Base-by-base conservation (phyloP, 2,113 vertebrate genomes). In the Oxyruncus cristatus region DNA sequence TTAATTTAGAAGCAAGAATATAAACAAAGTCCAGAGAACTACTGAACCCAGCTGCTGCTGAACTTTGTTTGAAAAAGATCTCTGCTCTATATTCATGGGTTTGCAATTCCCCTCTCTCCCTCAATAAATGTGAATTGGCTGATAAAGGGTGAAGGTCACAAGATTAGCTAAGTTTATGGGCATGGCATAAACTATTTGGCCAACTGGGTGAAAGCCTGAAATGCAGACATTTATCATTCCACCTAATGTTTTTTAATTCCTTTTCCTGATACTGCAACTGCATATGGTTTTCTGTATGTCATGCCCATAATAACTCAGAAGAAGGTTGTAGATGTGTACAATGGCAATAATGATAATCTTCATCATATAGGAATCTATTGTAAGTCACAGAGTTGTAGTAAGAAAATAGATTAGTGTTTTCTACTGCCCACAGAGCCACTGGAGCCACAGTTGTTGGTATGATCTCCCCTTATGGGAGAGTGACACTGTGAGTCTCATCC, bases 401-500 rank as follows among this genome's bases (percentile, higher is more conserved):
- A 82, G 9, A 68, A 90, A 79, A 65, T 5, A 75, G 10, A 14
- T 8, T n/a, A 11, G 8, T 74, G 21, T 55, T 88, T 88, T 53
- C 28, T 72, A 27, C 56, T 67, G 15, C 39, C 20, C 9, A 28
- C 33, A 33, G 16, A 75, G 12, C 13, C 12, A 39, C 44, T 50
- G n/a, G 20, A 68, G 26, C 39, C 24, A 82, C 44, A 27, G 5
- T n/a, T 70, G 13, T 42, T 79, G 41, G 13, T 66, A 14, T 53
- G 73, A 19, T 39, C 3, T 81, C 17, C 11, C 17, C 28, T 55
- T 50, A 33, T 2, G 2, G 12, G 18, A n/a, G 2, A 56, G 4
- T 28, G 12, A 32, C 50, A 67, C 16, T 0, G 0, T 22, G 12
- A 65, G 18, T 63, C 66, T 85, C 15, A 59, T 33, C 42, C 32